These are phyloP conservation scores for Pseudomyrmex gracilis DNA, from an alignment of 1,140 invertebrate genomes.

Conservation along the genomic window DNA sequence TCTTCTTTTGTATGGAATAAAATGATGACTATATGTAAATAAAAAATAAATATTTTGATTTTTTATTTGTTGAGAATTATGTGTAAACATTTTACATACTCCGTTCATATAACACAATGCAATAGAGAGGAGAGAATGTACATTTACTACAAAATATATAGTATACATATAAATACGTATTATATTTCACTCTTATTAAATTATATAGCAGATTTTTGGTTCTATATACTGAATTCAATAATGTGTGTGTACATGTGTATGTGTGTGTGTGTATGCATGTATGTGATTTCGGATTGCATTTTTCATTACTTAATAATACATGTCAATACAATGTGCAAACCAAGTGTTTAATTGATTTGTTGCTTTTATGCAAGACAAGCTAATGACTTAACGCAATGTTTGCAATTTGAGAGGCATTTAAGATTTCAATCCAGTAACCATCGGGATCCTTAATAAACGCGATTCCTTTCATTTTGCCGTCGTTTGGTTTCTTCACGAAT, in stretches of 20 bases:
- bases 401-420: conserved; percentile 88
- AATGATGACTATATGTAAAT: conserved; percentile 52
- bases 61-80: conserved; percentile 66
- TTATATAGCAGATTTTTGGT: conserved; percentile 34
- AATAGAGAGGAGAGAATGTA: conserved; percentile 69
- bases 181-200: conserved; percentile 59
- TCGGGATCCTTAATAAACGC: conserved; percentile 98
- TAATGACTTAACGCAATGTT: conserved; percentile 75
- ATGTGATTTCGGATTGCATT: conserved; percentile 14
- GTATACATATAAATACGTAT: conserved; percentile 64
- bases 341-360: conserved; percentile 44
- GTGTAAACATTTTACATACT: conserved; percentile 67
- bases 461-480: conserved; percentile 97
- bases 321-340: conserved; percentile 32
- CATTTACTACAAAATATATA: conserved; percentile 71
- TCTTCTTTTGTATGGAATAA: no score
- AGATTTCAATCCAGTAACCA: conserved; percentile 98
- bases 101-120: conserved; percentile 70
- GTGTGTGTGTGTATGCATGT: no score
- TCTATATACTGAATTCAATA: conserved; percentile 50
- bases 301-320: conserved; percentile 41
- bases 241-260: neutral
- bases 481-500: conserved; percentile 95
- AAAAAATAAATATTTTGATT: conserved; percentile 80
- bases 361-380: conserved; percentile 40